Evolutionary conservation across 2,113 vertebrate genomes (phyloP).

Genomic region (Opisthocomus hoazin): DNA sequence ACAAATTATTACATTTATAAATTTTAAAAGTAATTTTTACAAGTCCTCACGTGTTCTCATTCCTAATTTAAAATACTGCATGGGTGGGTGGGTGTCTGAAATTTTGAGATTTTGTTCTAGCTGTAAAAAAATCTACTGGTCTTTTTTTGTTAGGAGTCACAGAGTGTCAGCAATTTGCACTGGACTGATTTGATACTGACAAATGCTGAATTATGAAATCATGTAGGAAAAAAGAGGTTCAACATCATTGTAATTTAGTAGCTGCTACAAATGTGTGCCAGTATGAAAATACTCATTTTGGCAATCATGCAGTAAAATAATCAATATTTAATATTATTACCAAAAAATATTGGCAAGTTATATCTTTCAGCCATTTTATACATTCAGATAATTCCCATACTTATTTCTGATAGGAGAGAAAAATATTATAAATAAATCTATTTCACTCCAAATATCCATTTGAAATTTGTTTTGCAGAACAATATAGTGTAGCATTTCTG

Average conservation of each 20-base stretch:
- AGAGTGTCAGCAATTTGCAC: slow-evolving; percentile 15
- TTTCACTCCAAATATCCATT: neutral
- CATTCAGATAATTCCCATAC: neutral
- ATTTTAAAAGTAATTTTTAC: neutral
- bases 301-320: slow-evolving; percentile 29
- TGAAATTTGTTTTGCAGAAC: neutral
- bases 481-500: neutral
- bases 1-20: neutral
- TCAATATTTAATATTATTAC: slow-evolving; percentile 57
- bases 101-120: neutral
- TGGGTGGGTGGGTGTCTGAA: neutral
- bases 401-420: neutral
- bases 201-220: slow-evolving; percentile 61
- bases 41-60: neutral
- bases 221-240: slow-evolving; percentile 54
- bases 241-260: slow-evolving; percentile 59
- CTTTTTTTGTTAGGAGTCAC: neutral
- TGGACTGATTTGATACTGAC: slow-evolving; percentile 64
- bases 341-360: neutral
- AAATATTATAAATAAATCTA: neutral
- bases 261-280: neutral
- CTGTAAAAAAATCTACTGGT: neutral
- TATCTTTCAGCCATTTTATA: neutral
- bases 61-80: neutral
- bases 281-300: slow-evolving; percentile 23